A percentile compares a stretch with the other conserved stretches of the same genome.
Conservation (phyloP, 2,113 vertebrate genomes). For the Eolophus roseicapilla region DNA sequence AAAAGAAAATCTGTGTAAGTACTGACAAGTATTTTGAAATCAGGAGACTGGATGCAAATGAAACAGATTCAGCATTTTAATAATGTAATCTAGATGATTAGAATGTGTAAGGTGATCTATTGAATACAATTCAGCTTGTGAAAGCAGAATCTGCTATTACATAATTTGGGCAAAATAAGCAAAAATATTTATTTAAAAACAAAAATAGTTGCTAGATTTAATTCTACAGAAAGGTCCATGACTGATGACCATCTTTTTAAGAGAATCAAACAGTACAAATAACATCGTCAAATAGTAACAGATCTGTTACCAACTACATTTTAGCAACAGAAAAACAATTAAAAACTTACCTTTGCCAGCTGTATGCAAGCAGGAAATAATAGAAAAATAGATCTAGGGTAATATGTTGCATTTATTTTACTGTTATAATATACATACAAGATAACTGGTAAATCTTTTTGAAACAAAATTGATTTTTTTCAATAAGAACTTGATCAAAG, state of each 20-base stretch:
- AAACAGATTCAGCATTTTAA: background rate
- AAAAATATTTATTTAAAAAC: background rate
- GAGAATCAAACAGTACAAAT: background rate
- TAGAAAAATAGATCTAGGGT: background rate
- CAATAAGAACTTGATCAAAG: background rate
- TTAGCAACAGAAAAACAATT: background rate
- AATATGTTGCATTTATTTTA: background rate
- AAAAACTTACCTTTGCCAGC: slow-evolving; percentile 35
- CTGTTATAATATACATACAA: background rate
- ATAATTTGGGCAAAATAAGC: background rate
- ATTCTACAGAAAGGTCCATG: background rate
- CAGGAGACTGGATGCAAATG: background rate
- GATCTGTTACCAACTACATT: background rate
- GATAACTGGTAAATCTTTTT: background rate
- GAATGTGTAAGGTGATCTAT: background rate
- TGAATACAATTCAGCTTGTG: background rate
- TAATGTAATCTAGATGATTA: background rate
- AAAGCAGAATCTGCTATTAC: background rate
- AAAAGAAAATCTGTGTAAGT: background rate
- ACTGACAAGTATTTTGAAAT: background rate
- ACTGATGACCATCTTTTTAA: background rate
- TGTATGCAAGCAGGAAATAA: slow-evolving; percentile 29
- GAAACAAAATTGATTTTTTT: background rate
- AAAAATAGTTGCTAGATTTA: background rate
- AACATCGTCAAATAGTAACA: background rate